phyloP scores from a whole-genome alignment of 64 coral and sea anemone genomes.

The Montipora sp. region DNA sequence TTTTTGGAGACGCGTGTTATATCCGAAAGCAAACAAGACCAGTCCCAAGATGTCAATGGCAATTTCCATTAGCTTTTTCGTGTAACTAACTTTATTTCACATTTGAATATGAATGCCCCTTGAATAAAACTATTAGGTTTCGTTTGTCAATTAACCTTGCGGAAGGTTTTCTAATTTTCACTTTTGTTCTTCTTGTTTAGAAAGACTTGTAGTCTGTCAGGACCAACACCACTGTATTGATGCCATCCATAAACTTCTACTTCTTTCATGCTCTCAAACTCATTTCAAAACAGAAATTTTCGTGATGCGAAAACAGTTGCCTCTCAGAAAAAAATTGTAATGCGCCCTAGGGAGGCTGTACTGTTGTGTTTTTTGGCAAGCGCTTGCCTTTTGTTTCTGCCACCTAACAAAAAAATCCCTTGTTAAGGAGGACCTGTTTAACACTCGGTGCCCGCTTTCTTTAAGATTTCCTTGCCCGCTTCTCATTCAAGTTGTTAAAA shows the following conservation, averaged over 20 bases:
- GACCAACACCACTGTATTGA: neutral
- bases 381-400: conserved; percentile 37
- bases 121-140: conserved; percentile 60
- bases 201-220: conserved; percentile 17
- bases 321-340: neutral
- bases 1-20: conserved; percentile 26
- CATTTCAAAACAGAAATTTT: conserved; percentile 7
- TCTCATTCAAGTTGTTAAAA: neutral
- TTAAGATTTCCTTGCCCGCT: conserved; percentile 14
- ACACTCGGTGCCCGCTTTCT: conserved; percentile 1
- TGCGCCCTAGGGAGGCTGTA: conserved; percentile 19
- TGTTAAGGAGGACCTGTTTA: conserved; percentile 47
- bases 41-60: conserved; percentile 38
- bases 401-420: conserved; percentile 24
- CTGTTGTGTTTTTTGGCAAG: conserved; percentile 52
- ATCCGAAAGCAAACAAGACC: conserved; percentile 46
- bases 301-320: conserved; percentile 1
- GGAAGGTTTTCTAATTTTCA: conserved; percentile 44
- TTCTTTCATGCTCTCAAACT: neutral
- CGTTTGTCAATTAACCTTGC: conserved; percentile 57
- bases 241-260: neutral
- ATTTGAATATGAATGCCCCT: conserved; percentile 60
- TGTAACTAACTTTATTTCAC: conserved; percentile 57
- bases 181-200: conserved; percentile 41
- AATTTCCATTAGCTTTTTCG: conserved; percentile 51